Evolutionary conservation across 1,140 invertebrate genomes (phyloP), one percentile per base, ranked within the genome.

Genomic region (Cydia amplana): DNA sequence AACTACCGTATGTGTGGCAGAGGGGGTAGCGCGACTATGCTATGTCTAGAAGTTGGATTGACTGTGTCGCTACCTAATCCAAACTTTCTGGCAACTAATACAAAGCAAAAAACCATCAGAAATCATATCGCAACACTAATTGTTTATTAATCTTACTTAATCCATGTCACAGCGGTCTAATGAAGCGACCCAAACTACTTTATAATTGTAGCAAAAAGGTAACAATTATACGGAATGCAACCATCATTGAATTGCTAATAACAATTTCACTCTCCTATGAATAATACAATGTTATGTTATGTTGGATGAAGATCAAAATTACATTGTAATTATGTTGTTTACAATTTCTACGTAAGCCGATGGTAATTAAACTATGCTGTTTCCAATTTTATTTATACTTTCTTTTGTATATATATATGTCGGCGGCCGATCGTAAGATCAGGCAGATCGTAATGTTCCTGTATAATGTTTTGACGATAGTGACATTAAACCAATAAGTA

Each of bases 151-250:
- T 16, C 55, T 65, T 65, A 36, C 64, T 65, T 65, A 32, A 70
- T 70, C 65, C 65, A 70, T 18, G 65, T 70, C 32, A 60, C 55
- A 23, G 65, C n/a, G 32, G 49, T 9, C 28, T 36, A 70, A 70
- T 70, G 65, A 70, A 70, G 65, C 65, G 65, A 36, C 65, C 65
- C n/a, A 70, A 70, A 70, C 65, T 70, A 70, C 65, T 70, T 70
- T 70, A 70, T 70, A 70, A 70, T 70, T 70, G 32, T 70, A 67
- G 64, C 64, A 67, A 67, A 67, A 67, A 67, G 64, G 64, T 67
- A 70, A 70, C 65, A 70, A 70, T 70, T 70, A 70, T 70, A 36
- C 65, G 36, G 65, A 70, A 70, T 70, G 65, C 28, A 40, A 70
- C 65, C 65, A 70, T 70, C 28, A 40, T 70, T 70, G 65, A 70